These are phyloP conservation scores for Mionectes olivaceus DNA, from an alignment of 2,797 vertebrate genomes.

Conservation along the genomic window DNA sequence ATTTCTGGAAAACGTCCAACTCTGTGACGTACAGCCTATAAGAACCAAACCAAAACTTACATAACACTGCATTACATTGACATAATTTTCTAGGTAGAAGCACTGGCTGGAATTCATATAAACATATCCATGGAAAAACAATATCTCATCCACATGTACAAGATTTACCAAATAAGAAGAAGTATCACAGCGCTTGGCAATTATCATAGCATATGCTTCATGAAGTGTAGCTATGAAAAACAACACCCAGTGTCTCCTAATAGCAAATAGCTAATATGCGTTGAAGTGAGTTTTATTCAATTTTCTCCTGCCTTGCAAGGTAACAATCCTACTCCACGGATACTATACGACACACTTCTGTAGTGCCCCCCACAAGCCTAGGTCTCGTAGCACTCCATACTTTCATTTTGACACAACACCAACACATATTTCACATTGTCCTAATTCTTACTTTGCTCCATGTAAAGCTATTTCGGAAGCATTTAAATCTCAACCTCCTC, in stretches of 20 bases:
- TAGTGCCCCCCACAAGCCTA: not conserved
- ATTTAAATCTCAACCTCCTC: not conserved
- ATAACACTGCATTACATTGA: not conserved
- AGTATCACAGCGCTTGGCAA: not conserved
- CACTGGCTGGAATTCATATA: constrained; percentile 45
- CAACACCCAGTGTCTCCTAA: constrained; percentile 13
- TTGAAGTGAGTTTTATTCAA: not conserved
- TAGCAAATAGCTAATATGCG: not conserved
- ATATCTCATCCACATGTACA: not conserved
- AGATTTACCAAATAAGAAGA: constrained; percentile 49
- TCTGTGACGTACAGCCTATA: not conserved
- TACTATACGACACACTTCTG: not conserved
- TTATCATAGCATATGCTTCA: not conserved
- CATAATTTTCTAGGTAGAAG: constrained; percentile 42
- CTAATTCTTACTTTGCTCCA: not conserved
- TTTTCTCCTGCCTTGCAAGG: constrained; percentile 23
- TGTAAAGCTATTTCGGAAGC: not conserved
- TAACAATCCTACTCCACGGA: not conserved
- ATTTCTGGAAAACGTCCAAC: constrained; percentile 6
- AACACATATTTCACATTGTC: not conserved
- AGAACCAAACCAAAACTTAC: constrained; percentile 41
- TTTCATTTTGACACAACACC: not conserved
- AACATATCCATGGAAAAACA: constrained; percentile 59
- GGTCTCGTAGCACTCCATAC: not conserved
- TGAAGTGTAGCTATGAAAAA: constrained; percentile 44